Percentiles rank a stretch among this genome's conserved stretches.
Conservation (phyloP, 64 coral and sea anemone species). For the Porites lutea region DNA sequence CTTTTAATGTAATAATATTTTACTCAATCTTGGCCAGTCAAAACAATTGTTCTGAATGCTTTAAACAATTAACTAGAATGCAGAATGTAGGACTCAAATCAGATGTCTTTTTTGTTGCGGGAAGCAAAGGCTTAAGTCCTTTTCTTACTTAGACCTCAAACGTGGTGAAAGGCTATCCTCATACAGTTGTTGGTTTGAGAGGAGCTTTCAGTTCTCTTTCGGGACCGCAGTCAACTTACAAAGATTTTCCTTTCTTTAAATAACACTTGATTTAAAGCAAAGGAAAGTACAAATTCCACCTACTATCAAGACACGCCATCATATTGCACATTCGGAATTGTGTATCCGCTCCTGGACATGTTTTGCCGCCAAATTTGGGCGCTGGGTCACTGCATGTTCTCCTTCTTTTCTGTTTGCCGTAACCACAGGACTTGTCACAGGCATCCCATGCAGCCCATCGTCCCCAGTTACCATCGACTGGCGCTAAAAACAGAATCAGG, state of each 20-base stretch:
- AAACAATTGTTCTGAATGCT: too few relatives aligned
- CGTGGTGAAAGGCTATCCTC: too few relatives aligned
- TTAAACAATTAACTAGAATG: too few relatives aligned
- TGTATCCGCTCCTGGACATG: slow-evolving; percentile 57
- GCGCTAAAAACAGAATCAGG: slow-evolving; percentile 38
- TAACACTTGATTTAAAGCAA: too few relatives aligned
- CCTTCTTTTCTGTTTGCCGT: slow-evolving; percentile 73
- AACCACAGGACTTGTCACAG: slow-evolving; percentile 83
- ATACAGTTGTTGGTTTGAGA: too few relatives aligned
- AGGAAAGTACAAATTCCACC: background rate
- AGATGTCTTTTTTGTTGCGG: too few relatives aligned
- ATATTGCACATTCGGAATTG: slow-evolving; percentile 84
- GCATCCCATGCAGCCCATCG: slow-evolving; percentile 66
- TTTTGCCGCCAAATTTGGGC: slow-evolving; percentile 71
- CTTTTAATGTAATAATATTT: too few relatives aligned
- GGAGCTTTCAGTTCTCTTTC: background rate
- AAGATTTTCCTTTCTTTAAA: too few relatives aligned
- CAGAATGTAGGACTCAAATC: too few relatives aligned
- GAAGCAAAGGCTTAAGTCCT: too few relatives aligned
- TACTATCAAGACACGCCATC: slow-evolving; percentile 70
- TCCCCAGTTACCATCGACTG: slow-evolving; percentile 85
- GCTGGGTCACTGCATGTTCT: slow-evolving; percentile 77
- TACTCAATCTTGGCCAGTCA: too few relatives aligned
- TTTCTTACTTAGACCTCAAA: too few relatives aligned
- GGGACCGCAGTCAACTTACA: background rate